Percentiles rank a stretch among this genome's conserved stretches.
Conservation (phyloP, 2,797 vertebrate genomes). For the Microcaecilia unicolor region DNA sequence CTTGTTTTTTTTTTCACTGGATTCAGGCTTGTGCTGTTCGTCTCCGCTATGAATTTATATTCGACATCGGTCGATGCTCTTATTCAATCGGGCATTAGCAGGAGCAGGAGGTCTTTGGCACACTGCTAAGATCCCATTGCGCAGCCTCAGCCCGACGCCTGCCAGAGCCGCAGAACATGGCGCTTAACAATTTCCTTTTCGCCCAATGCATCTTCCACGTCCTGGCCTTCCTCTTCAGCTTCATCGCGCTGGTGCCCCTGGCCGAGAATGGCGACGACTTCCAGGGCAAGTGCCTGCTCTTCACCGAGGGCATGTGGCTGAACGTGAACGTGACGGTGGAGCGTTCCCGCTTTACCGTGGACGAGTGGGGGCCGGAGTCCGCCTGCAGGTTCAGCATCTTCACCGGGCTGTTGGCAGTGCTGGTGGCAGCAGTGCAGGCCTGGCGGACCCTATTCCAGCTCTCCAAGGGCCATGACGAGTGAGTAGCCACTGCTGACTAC, state of each 20-base stretch:
- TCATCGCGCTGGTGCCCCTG: slow-evolving; percentile 85
- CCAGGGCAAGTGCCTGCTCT: slow-evolving; percentile 86
- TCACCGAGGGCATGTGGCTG: slow-evolving; percentile 94
- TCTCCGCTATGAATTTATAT: too few relatives aligned
- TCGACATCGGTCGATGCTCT: too few relatives aligned
- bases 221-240: slow-evolving; percentile 83
- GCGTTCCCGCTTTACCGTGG: slow-evolving; percentile 87
- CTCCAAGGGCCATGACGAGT: slow-evolving; percentile 95
- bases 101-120: too few relatives aligned
- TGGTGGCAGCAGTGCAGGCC: slow-evolving; percentile 85
- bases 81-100: too few relatives aligned
- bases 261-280: slow-evolving; percentile 88
- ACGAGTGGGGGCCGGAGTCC: slow-evolving; percentile 89
- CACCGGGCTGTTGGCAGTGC: slow-evolving; percentile 78
- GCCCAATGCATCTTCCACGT: slow-evolving; percentile 85
- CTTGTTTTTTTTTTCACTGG: too few relatives aligned
- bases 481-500: slow-evolving; percentile 47
- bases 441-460: slow-evolving; percentile 88
- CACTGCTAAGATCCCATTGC: too few relatives aligned
- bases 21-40: too few relatives aligned
- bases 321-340: slow-evolving; percentile 91
- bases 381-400: slow-evolving; percentile 91
- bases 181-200: slow-evolving; percentile 78
- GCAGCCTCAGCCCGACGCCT: slow-evolving; percentile 25
- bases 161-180: slow-evolving; percentile 59